phyloP scores from a whole-genome alignment of 2,797 vertebrate genomes.

The Gymnothorax reevesii region DNA sequence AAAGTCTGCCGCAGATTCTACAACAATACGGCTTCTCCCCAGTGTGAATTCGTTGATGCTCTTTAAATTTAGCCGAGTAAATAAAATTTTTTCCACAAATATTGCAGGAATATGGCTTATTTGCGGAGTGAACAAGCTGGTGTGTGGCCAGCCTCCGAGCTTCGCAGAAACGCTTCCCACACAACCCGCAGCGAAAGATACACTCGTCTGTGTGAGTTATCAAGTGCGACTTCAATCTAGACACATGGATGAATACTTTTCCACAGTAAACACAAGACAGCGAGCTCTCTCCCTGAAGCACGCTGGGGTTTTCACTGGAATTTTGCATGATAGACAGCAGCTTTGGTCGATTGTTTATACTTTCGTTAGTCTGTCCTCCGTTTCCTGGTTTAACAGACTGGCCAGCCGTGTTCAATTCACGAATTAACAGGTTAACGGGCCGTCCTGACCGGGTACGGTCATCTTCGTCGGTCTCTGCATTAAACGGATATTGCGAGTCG shows the following conservation, averaged over 20 bases:
- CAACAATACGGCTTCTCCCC: conserved; percentile 24
- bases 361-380: not conserved
- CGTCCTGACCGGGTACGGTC: conserved; percentile 7
- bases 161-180: not conserved
- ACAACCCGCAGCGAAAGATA: not conserved
- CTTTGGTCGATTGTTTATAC: not conserved
- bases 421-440: not conserved
- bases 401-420: not conserved
- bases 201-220: conserved; percentile 9
- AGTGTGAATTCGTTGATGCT: conserved; percentile 18
- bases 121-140: conserved; percentile 13
- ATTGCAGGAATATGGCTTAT: conserved; percentile 8
- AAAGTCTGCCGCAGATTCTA: conserved; percentile 16
- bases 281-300: not conserved
- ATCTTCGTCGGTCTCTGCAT: conserved; percentile 24
- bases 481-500: conserved; percentile 18
- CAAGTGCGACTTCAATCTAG: conserved; percentile 22
- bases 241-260: conserved; percentile 3
- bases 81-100: conserved; percentile 23
- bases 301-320: not conserved
- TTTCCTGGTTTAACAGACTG: not conserved
- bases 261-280: conserved; percentile 28
- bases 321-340: not conserved
- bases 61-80: conserved; percentile 22
- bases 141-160: not conserved